Conservation (phyloP, 2,797 vertebrate genomes). For the Arrhamphus sclerolepis region DNA sequence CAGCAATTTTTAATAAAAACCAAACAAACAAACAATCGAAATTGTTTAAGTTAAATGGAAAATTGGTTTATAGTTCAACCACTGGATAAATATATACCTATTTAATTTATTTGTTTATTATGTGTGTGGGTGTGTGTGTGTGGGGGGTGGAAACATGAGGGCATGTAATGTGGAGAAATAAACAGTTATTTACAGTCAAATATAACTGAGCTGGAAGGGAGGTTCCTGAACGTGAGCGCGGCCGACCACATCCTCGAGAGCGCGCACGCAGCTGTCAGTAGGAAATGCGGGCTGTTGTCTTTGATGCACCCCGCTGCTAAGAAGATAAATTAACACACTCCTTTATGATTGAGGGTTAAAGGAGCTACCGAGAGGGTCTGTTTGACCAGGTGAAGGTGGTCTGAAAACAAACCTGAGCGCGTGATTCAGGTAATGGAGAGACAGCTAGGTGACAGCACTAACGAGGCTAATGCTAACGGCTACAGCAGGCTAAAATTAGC, state of each 20-base stretch:
- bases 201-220: constrained; percentile 31
- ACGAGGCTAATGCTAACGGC: constrained; percentile 57
- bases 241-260: constrained; percentile 29
- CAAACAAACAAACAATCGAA: no score
- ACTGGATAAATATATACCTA: no score
- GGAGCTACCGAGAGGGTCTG: neutral
- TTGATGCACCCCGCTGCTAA: constrained; percentile 43
- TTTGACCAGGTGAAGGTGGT: neutral
- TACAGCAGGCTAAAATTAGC: constrained; percentile 52
- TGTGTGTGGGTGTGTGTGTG: no score
- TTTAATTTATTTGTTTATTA: no score
- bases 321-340: constrained; percentile 32
- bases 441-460: constrained; percentile 55
- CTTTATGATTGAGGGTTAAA: constrained; percentile 10
- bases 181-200: no score
- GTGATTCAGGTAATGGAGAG: constrained; percentile 19
- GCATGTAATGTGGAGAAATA: no score
- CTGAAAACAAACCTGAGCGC: constrained; percentile 14
- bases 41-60: no score
- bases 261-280: constrained; percentile 82
- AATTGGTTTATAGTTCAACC: no score
- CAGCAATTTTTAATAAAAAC: no score
- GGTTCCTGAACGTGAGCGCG: constrained; percentile 45
- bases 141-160: no score
- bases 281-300: constrained; percentile 75